Percentiles rank a stretch among this genome's conserved stretches.
Evolutionary conservation across 1,140 invertebrate genomes (phyloP).

Genomic region (Drosophila truncata): DNA sequence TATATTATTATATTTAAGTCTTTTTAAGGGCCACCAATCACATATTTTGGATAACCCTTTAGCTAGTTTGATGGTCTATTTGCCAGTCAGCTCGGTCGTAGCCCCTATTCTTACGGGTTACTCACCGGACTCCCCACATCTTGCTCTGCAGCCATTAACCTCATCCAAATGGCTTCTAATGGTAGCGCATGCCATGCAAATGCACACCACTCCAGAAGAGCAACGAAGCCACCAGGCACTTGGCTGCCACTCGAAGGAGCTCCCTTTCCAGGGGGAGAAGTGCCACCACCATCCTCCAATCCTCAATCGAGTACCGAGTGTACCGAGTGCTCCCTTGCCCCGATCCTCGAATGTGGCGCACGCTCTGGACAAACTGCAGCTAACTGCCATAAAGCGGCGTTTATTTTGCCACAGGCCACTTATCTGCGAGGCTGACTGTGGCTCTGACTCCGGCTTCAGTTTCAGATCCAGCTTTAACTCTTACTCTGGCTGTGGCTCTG

Average conservation of each 20-base stretch:
- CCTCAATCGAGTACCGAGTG: conserved; percentile 28
- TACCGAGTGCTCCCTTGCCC: conserved; percentile 11
- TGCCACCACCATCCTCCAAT: conserved; percentile 41
- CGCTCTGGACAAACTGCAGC: conserved; percentile 74
- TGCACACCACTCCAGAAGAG: conserved; percentile 68
- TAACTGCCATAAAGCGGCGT: conserved; percentile 83
- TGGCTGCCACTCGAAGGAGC: conserved; percentile 61
- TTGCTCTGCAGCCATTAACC: conserved; percentile 51
- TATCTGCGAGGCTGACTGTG: conserved; percentile 72
- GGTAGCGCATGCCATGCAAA: conserved; percentile 81
- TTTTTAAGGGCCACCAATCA: conserved; percentile 5
- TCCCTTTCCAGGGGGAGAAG: conserved; percentile 58
- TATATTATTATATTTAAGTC: conserved; percentile 23
- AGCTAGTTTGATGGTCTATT: conserved; percentile 24
- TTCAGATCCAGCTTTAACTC: conserved; percentile 12
- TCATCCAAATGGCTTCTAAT: conserved; percentile 77
- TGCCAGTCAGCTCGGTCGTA: conserved; percentile 10
- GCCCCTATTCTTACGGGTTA: conserved; percentile 25
- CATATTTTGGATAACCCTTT: conserved; percentile 15
- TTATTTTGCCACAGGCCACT: conserved; percentile 83
- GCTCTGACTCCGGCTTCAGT: conserved; percentile 33
- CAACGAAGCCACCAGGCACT: conserved; percentile 58
- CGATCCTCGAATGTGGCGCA: conserved; percentile 61
- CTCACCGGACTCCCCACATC: conserved; percentile 1
- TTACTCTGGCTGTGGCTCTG: conserved; percentile 30